A percentile compares a stretch with the other conserved stretches of the same genome.
Conservation (phyloP, 2,888 invertebrate species). For the Lydus trimaculatus region DNA sequence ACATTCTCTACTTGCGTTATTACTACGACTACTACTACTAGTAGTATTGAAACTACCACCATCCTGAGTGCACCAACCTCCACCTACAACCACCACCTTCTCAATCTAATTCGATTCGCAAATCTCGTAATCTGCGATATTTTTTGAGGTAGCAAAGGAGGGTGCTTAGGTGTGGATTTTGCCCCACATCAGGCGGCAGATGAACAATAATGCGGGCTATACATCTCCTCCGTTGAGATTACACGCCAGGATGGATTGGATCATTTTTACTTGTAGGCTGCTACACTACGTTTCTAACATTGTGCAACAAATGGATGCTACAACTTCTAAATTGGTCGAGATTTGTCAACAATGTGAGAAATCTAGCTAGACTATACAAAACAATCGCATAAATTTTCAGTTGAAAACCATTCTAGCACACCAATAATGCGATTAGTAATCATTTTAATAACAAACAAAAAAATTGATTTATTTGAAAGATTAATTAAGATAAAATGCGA, state of each 20-base stretch:
- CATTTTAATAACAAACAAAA: not conserved
- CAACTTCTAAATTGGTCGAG: slow-evolving; percentile 33
- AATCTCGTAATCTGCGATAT: slow-evolving; percentile 25
- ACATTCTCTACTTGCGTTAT: not conserved
- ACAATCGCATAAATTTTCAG: not conserved
- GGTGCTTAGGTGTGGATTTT: slow-evolving; percentile 35
- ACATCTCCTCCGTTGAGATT: slow-evolving; percentile 36
- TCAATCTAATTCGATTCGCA: slow-evolving; percentile 27
- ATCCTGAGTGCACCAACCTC: not conserved
- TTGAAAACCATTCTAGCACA: not conserved
- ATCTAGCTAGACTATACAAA: not conserved
- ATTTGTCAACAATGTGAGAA: slow-evolving; percentile 31
- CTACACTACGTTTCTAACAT: slow-evolving; percentile 29
- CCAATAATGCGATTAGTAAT: not conserved
- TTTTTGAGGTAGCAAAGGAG: slow-evolving; percentile 18
- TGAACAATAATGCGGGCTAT: slow-evolving; percentile 37
- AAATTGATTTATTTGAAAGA: not conserved
- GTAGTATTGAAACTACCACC: not conserved
- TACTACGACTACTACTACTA: not conserved
- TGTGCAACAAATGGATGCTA: slow-evolving; percentile 35
- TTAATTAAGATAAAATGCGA: not conserved
- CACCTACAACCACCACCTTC: slow-evolving; percentile 11
- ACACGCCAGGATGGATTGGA: slow-evolving; percentile 37
- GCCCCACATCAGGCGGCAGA: slow-evolving; percentile 33
- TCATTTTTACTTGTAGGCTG: slow-evolving; percentile 36